phyloP scores from a whole-genome alignment of 2,797 vertebrate genomes.

The Pteronotus mesoamericanus region DNA sequence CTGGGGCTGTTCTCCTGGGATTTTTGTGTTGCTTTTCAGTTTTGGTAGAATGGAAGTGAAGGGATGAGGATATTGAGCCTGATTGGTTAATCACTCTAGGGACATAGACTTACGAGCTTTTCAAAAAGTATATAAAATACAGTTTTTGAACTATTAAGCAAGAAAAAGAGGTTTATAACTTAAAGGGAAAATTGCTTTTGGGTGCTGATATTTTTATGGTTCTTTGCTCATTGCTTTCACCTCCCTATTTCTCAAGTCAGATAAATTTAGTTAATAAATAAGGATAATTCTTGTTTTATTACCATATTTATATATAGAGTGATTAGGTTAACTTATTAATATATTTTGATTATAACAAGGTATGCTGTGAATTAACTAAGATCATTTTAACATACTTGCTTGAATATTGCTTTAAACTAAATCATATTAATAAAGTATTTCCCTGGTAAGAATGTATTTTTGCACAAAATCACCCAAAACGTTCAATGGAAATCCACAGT shows the following conservation, averaged over 20 bases:
- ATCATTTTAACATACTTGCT: background rate
- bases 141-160: conserved; percentile 8
- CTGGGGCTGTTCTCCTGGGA: background rate
- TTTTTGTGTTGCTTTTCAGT: background rate
- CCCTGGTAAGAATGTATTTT: background rate
- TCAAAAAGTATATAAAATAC: conserved; percentile 38
- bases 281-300: background rate
- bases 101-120: background rate
- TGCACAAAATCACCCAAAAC: background rate
- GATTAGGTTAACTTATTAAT: background rate
- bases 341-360: background rate
- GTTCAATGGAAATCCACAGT: background rate
- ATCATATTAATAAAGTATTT: background rate
- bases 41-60: conserved; percentile 32
- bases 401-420: background rate
- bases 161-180: background rate
- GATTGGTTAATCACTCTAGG: background rate
- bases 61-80: background rate
- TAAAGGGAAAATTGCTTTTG: background rate
- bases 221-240: background rate
- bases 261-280: background rate
- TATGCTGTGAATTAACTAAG: background rate
- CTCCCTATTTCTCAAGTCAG: background rate
- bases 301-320: background rate
- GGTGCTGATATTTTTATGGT: background rate